A percentile compares a stretch with the other conserved stretches of the same genome.
Conservation (phyloP, 2,888 invertebrate species). For the Embidobia sp. region DNA sequence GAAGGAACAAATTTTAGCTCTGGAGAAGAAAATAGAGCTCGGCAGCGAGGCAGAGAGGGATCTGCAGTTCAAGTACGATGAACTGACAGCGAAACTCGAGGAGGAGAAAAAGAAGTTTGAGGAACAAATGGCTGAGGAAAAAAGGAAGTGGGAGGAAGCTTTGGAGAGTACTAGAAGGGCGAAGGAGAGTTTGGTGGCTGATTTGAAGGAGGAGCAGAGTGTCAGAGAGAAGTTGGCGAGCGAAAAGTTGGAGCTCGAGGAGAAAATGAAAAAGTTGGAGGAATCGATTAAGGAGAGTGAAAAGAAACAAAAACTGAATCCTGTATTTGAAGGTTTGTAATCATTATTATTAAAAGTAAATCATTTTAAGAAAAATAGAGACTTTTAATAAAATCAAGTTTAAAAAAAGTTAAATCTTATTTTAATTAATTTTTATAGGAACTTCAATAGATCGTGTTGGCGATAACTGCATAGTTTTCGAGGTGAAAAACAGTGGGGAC, state of each 20-base stretch:
- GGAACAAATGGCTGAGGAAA: slow-evolving; percentile 82
- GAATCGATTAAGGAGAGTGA: slow-evolving; percentile 74
- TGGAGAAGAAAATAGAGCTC: slow-evolving; percentile 82
- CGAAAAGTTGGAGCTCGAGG: slow-evolving; percentile 74
- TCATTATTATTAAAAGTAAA: no score
- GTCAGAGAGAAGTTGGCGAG: slow-evolving; percentile 81
- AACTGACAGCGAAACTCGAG: slow-evolving; percentile 82
- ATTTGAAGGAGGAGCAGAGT: slow-evolving; percentile 81
- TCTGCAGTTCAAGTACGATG: slow-evolving; percentile 82
- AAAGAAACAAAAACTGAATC: neutral
- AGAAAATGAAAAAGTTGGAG: slow-evolving; percentile 78
- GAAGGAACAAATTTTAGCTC: slow-evolving; percentile 81
- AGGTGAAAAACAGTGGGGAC: slow-evolving; percentile 48
- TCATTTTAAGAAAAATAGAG: no score
- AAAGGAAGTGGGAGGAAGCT: slow-evolving; percentile 83
- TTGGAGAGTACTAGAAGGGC: slow-evolving; percentile 80
- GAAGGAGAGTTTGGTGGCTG: slow-evolving; percentile 82
- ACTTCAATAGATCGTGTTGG: slow-evolving; percentile 24
- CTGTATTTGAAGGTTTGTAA: neutral
- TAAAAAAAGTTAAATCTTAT: neutral
- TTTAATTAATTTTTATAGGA: slow-evolving; percentile 18
- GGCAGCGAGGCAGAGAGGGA: slow-evolving; percentile 77
- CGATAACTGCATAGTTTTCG: slow-evolving; percentile 53
- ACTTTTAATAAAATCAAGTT: slow-evolving; percentile 3
- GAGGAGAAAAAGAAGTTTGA: slow-evolving; percentile 83